These are phyloP conservation scores for Holacanthus passer DNA, from an alignment of 2,113 vertebrate species.

Conservation along the genomic window DNA sequence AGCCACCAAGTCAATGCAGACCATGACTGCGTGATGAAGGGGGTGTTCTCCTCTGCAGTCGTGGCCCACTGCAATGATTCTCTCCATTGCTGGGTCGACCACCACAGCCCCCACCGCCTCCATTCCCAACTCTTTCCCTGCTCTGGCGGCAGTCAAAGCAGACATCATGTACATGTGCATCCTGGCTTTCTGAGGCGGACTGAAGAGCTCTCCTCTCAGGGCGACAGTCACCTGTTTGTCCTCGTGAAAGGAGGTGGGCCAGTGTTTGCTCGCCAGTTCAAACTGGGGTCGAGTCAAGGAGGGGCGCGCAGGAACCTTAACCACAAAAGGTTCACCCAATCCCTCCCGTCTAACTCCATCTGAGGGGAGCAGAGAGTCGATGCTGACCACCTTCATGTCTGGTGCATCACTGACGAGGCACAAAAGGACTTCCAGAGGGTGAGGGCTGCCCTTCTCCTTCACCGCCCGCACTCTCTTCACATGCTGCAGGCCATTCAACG, in stretches of 20 bases:
- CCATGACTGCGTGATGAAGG: conserved; percentile 90
- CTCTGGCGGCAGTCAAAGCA: conserved; percentile 82
- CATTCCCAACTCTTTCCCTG: conserved; percentile 74
- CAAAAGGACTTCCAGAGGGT: conserved; percentile 86
- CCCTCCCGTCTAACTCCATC: conserved; percentile 61
- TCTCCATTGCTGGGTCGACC: conserved; percentile 81
- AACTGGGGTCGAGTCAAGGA: conserved; percentile 89
- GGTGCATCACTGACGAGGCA: conserved; percentile 78
- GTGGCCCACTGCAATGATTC: conserved; percentile 84
- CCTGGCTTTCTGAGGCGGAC: conserved; percentile 67
- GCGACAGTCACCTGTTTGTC: conserved; percentile 85
- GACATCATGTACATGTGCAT: conserved; percentile 86
- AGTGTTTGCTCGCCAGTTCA: conserved; percentile 85
- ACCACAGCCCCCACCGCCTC: conserved; percentile 85
- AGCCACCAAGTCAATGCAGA: conserved; percentile 90
- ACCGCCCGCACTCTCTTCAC: conserved; percentile 88
- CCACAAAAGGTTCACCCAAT: conserved; percentile 87
- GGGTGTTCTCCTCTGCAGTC: conserved; percentile 83
- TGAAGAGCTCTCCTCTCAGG: conserved; percentile 84
- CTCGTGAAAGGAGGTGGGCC: conserved; percentile 91
- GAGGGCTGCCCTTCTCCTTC: conserved; percentile 51
- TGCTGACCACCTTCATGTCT: background rate
- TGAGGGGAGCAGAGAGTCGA: conserved; percentile 76
- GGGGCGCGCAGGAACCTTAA: conserved; percentile 81
- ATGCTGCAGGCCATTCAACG: conserved; percentile 83